Conservation (phyloP, 2,797 vertebrate species). For the Smutsia gigantea region DNA sequence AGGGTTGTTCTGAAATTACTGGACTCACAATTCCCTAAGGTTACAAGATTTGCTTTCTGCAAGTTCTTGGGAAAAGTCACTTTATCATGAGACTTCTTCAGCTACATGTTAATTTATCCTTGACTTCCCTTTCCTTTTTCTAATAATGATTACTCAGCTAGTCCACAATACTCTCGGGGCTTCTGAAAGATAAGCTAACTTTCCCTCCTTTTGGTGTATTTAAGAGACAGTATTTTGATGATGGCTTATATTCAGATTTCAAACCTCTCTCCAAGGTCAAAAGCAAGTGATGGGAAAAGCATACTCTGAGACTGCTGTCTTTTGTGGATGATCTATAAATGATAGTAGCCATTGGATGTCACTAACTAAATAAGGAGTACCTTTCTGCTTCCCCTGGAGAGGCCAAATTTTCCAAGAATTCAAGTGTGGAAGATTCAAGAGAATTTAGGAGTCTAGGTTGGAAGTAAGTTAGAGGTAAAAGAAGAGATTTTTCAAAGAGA, state of each 20-base stretch:
- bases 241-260: slow-evolving; percentile 47
- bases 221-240: slow-evolving; percentile 60
- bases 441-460: background rate
- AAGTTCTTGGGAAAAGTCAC: slow-evolving; percentile 54
- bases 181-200: slow-evolving; percentile 63
- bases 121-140: slow-evolving; percentile 48
- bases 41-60: slow-evolving; percentile 45
- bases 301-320: background rate
- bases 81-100: slow-evolving; percentile 50
- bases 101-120: slow-evolving; percentile 51
- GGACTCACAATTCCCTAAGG: slow-evolving; percentile 45
- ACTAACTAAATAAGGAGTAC: background rate
- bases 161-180: slow-evolving; percentile 24
- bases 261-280: slow-evolving; percentile 30
- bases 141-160: slow-evolving; percentile 68
- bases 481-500: slow-evolving; percentile 59
- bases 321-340: background rate
- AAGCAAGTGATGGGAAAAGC: background rate
- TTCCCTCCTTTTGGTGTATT: slow-evolving; percentile 23
- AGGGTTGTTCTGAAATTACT: slow-evolving; percentile 21
- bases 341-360: background rate
- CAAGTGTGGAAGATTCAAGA: slow-evolving; percentile 29
- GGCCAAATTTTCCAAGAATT: background rate
- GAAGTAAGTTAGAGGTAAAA: slow-evolving; percentile 41
- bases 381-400: background rate